Conservation (phyloP, 2,888 invertebrate species). For the Tryphoninae sp. region DNA sequence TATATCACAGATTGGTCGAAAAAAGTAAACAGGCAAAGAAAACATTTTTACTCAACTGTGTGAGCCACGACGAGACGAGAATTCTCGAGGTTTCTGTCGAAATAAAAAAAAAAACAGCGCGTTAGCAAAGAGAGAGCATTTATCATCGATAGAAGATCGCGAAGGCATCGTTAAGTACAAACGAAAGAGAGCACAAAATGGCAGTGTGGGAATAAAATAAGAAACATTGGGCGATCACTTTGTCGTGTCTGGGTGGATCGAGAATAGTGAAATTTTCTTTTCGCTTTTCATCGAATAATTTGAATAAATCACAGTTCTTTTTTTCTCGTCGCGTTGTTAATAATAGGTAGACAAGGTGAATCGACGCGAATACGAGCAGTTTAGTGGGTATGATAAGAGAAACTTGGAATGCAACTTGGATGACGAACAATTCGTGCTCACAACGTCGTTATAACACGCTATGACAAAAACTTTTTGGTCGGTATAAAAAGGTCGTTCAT, state of each 20-base stretch:
- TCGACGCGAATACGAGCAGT: constrained; percentile 7
- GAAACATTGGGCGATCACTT: neutral
- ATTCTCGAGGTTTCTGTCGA: neutral
- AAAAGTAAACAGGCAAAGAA: constrained; percentile 45
- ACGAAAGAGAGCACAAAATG: constrained; percentile 53
- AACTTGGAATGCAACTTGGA: constrained; percentile 55
- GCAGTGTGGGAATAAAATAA: constrained; percentile 14
- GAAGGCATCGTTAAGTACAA: constrained; percentile 55
- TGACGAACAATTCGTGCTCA: constrained; percentile 46
- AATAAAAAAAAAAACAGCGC: neutral
- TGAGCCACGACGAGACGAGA: neutral
- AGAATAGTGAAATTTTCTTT: neutral
- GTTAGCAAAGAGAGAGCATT: neutral
- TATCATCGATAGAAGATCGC: neutral
- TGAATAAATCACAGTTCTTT: neutral
- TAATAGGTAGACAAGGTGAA: neutral
- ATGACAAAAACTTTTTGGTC: constrained; percentile 70
- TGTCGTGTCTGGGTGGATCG: neutral
- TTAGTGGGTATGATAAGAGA: constrained; percentile 31
- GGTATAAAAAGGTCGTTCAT: constrained; percentile 77
- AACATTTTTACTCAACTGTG: neutral
- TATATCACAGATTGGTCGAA: constrained; percentile 80
- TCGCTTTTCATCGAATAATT: neutral
- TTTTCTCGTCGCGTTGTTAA: neutral
- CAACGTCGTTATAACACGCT: constrained; percentile 23